Evolutionary conservation across 2,797 vertebrate genomes (phyloP).

Genomic region (Pseudochromis fuscus): DNA sequence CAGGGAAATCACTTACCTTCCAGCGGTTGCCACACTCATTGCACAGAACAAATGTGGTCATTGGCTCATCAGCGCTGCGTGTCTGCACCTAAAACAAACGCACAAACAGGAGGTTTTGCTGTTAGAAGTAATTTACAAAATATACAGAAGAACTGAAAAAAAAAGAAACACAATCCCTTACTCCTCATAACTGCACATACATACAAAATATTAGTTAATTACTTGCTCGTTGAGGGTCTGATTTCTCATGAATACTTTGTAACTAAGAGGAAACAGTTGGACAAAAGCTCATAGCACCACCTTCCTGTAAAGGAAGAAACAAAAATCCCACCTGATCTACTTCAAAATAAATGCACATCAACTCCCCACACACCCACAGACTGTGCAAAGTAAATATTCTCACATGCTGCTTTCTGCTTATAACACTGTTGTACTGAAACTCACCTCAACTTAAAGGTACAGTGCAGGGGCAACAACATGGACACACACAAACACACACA

Average conservation of each 20-base stretch:
- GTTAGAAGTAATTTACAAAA: neutral
- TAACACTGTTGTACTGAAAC: too few species aligned
- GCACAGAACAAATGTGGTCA: conserved; percentile 98
- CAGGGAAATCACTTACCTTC: conserved; percentile 93
- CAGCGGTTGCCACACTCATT: conserved; percentile 99
- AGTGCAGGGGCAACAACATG: too few species aligned
- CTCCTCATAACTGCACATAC: neutral
- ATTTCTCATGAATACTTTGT: neutral
- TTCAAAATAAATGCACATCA: too few species aligned
- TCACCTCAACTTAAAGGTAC: too few species aligned
- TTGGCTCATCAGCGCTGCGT: conserved; percentile 97
- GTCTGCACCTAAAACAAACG: conserved; percentile 91
- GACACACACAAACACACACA: too few species aligned
- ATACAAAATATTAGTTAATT: neutral
- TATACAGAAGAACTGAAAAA: neutral
- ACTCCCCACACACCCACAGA: too few species aligned
- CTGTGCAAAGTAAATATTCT: too few species aligned
- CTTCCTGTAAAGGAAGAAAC: too few species aligned
- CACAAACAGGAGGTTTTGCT: neutral
- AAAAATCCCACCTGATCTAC: neutral
- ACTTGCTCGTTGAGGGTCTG: neutral
- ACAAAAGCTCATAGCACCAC: too few species aligned
- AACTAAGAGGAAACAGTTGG: neutral
- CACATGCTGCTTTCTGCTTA: too few species aligned
- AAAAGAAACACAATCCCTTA: neutral